Evolutionary conservation across 2,113 vertebrate genomes (phyloP).

Genomic region (Dasypus novemcinctus): DNA sequence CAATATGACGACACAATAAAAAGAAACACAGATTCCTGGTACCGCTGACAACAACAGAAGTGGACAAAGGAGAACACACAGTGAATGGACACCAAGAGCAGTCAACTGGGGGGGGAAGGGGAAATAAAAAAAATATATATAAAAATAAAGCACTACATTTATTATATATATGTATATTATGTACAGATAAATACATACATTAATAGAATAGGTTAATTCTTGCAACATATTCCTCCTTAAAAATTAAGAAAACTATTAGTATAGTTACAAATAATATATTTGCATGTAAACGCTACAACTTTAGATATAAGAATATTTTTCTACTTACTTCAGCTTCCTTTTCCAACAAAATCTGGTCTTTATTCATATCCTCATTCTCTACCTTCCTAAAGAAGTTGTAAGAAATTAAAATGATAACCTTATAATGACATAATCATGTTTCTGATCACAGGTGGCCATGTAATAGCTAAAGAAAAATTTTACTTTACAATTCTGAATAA

Average conservation of each 20-base stretch:
- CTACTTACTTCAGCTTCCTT: constrained; percentile 96
- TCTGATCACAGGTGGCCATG: not conserved
- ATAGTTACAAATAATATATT: not conserved
- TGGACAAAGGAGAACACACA: no score
- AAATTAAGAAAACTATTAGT: not conserved
- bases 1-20: no score
- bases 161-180: no score
- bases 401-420: not conserved
- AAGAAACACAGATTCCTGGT: no score
- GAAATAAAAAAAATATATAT: no score
- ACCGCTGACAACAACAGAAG: no score
- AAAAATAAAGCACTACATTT: not conserved
- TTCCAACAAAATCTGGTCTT: constrained; percentile 97
- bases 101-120: no score
- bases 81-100: no score
- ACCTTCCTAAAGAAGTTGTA: constrained; percentile 87
- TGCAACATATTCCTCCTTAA: not conserved
- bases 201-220: not conserved
- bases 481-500: not conserved
- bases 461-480: not conserved
- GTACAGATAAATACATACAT: not conserved
- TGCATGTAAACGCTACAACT: not conserved
- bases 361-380: constrained; percentile 96
- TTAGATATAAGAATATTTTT: not conserved
- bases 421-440: not conserved